These are phyloP conservation scores for Chorisops tibialis DNA, from an alignment of 2,888 invertebrate genomes.

Conservation along the genomic window DNA sequence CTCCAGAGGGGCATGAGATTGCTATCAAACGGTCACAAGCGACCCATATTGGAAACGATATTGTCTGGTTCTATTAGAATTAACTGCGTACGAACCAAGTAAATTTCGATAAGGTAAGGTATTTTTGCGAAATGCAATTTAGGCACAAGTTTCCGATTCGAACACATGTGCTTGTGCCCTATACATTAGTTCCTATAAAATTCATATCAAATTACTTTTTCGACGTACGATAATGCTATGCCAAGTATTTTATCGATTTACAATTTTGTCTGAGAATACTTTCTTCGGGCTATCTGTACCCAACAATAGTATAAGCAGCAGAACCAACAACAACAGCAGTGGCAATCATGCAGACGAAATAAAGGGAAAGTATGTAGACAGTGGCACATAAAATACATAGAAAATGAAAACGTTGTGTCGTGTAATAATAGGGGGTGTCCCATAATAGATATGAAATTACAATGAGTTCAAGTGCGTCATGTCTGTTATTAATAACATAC, in stretches of 20 bases:
- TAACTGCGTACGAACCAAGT: no score
- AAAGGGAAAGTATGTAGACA: conserved; percentile 1
- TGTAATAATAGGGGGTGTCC: conserved; percentile 11
- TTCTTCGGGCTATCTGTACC: background rate
- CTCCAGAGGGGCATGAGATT: conserved; percentile 11
- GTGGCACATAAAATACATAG: conserved; percentile 6
- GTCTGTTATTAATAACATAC: no score
- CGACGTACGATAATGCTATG: conserved; percentile 7
- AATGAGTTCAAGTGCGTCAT: background rate
- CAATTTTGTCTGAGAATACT: conserved; percentile 14
- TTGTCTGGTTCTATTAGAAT: no score
- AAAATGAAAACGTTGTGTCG: conserved; percentile 19
- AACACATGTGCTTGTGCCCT: conserved; percentile 9
- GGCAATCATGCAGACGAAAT: background rate
- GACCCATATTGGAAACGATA: conserved; percentile 9
- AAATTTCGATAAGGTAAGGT: no score
- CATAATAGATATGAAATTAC: conserved; percentile 9
- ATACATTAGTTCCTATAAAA: conserved; percentile 18
- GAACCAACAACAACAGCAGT: background rate
- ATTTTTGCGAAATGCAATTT: no score
- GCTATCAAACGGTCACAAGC: conserved; percentile 20
- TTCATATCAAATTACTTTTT: conserved; percentile 18
- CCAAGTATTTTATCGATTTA: conserved; percentile 17
- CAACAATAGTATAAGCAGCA: no score
- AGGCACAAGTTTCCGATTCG: no score